phyloP scores from a whole-genome alignment of 2,888 invertebrate genomes.

The Drosophila anomalata region DNA sequence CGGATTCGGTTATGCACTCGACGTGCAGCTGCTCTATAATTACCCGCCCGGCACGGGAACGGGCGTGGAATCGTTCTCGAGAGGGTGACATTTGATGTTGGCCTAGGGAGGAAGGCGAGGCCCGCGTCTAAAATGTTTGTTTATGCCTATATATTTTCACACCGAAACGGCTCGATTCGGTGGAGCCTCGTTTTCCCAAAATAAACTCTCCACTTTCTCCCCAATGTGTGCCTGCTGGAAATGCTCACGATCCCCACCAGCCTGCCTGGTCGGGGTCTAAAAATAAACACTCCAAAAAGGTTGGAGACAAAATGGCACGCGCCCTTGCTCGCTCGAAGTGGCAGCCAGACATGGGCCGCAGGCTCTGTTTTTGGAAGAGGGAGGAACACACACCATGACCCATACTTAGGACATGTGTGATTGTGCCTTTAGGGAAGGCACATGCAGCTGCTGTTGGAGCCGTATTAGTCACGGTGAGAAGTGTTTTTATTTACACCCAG shows the following conservation, averaged over 20 bases:
- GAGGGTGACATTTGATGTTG: conserved; percentile 41
- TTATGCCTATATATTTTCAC: conserved; percentile 35
- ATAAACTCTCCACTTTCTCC: conserved; percentile 39
- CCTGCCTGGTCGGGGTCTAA: conserved; percentile 11
- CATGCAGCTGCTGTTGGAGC: conserved; percentile 29
- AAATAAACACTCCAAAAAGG: conserved; percentile 46
- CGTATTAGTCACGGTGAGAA: conserved; percentile 1
- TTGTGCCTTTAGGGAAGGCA: conserved; percentile 5
- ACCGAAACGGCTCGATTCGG: neutral
- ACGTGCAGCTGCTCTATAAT: conserved; percentile 43
- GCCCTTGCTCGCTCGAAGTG: conserved; percentile 34
- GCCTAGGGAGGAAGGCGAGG: conserved; percentile 20
- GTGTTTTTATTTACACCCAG: neutral
- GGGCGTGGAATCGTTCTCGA: conserved; percentile 27
- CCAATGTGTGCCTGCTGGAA: conserved; percentile 29
- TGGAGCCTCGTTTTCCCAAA: conserved; percentile 19
- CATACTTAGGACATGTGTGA: conserved; percentile 12
- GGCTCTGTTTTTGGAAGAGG: conserved; percentile 14
- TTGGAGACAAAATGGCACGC: conserved; percentile 53
- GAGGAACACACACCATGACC: conserved; percentile 33
- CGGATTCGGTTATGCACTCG: conserved; percentile 41
- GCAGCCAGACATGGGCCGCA: conserved; percentile 21
- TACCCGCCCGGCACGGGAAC: conserved; percentile 12
- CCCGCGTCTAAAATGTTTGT: conserved; percentile 22
- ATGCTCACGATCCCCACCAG: conserved; percentile 20